Base-by-base conservation (phyloP, 2,113 vertebrate genomes). In the Callithrix jacchus region DNA sequence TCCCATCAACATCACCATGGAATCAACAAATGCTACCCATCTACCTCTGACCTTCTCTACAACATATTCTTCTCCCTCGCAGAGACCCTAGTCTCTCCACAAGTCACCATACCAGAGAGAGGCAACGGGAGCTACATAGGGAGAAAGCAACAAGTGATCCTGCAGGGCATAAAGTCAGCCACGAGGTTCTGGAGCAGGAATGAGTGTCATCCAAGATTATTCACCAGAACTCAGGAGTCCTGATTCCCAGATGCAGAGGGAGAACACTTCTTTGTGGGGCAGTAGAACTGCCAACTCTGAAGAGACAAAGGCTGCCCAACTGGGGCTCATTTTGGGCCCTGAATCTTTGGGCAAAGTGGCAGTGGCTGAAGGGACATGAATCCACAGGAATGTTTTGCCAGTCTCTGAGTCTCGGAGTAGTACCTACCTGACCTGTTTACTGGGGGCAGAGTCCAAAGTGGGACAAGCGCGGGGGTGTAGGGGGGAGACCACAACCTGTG, bases 401-500 rank as follows among this genome's bases (percentile, higher is more conserved):
- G 76, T 76, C 68, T 94, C 87, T 85, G 84, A 87, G 84, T 70
- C 87, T 96, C 85, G 64, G 47, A 96, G 85, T 87, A 93, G 89
- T 84, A 97, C 87, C 92, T 92, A 96, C 90, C 89, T 97, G 97
- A 98, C 82, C 92, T 97, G 77, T 94, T 93, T 79, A 93, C 92
- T 95, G 71, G 87, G 97, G 87, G 56, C 96, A 98, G 95, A 98
- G 97, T 98, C 97, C 98, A 94, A 87, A 96, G 84, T 80, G 95
- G 95, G 91, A 74, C 95, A 95, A 68, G 91, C 1, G 52, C 93
- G n/a, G n/a, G n/a, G n/a, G n/a, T n/a, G 95, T 3, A 83, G 93
- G 77, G 49, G 49, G 49, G 45, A 47, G 45, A 95, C 61, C 95
- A 95, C 93, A 96, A 66, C 90, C 95, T 94, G 76, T 89, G 91